These are phyloP conservation scores for Unio pictorum DNA, from an alignment of 2,888 invertebrate species.

Conservation along the genomic window DNA sequence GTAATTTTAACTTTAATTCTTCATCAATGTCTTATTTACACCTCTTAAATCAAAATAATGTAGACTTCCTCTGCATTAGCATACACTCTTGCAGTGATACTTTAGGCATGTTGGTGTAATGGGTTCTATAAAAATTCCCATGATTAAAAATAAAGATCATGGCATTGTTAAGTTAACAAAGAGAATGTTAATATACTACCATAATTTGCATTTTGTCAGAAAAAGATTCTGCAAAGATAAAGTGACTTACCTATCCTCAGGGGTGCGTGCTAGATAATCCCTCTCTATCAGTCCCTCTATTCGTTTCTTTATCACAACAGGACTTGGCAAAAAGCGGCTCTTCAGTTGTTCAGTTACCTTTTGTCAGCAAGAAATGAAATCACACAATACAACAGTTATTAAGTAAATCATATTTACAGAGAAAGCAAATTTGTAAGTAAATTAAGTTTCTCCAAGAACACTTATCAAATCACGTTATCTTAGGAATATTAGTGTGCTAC, in stretches of 20 bases:
- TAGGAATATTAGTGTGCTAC: no score
- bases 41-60: no score
- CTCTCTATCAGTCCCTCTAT: conserved; percentile 99
- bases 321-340: conserved; percentile 96
- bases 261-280: conserved; percentile 97
- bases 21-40: no score
- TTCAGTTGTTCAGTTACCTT: conserved; percentile 93
- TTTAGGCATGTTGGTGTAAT: no score
- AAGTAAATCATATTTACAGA: background rate
- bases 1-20: no score
- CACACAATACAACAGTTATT: background rate
- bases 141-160: no score
- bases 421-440: background rate
- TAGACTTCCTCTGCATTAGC: no score
- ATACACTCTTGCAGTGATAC: no score
- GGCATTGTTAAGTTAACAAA: background rate
- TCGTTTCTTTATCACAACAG: conserved; percentile 98
- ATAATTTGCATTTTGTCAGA: background rate
- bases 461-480: no score
- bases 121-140: no score
- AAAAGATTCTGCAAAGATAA: background rate
- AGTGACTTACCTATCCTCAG: conserved; percentile 83
- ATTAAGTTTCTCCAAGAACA: no score
- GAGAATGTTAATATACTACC: background rate
- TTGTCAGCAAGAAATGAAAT: background rate